Base-by-base conservation (phyloP, 2,888 invertebrate species). In the Cloeon dipterum region DNA sequence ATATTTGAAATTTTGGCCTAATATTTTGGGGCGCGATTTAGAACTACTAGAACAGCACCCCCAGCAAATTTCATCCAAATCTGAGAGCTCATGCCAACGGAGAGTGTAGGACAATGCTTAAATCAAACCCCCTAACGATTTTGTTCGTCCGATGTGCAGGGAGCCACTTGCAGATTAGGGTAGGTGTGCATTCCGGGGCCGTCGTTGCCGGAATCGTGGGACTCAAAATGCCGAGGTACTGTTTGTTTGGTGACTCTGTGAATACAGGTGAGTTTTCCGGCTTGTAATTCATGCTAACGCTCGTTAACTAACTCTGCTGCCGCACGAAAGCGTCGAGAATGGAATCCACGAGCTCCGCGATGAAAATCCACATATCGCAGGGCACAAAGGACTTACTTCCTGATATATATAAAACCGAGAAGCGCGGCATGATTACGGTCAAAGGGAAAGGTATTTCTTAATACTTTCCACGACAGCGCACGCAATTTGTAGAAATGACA, bases 191-290 rank as follows among this genome's bases (percentile, higher is more conserved):
- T 54, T 82, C 83, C 0, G 89, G 89, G 0, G 78, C 83, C 0
- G 88, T 89, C 0, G 88, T 89, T 0, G 89, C 89, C 1, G 91
- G 91, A 1, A 86, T 91, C 23, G 88, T 91, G 0, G 91, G 91
- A 0, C 58, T 89, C 5, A 91, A 89, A 60, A 89, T 91, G 88
- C 89, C 89, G 0, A 48, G 63, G 14, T 78, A 77, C 55, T 83
- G 83, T 47, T 62, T 83, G 1, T 89, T 89, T 50, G 89, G 89
- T 1, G 88, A 88, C 51, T 79, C 83, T 0, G 89, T 89, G 0
- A 85, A 85, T 50, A 85, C 83, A 0, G 45, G 46, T 45, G 37
- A 34, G 41, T 29, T 29, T 11, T n/a, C 16, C 29, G 7, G n/a
- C n/a, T n/a, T n/a, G n/a, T n/a, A n/a, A n/a, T n/a, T n/a, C n/a